These are phyloP conservation scores for Lacerta viridis DNA, from an alignment of 2,797 vertebrate species.

Conservation along the genomic window DNA sequence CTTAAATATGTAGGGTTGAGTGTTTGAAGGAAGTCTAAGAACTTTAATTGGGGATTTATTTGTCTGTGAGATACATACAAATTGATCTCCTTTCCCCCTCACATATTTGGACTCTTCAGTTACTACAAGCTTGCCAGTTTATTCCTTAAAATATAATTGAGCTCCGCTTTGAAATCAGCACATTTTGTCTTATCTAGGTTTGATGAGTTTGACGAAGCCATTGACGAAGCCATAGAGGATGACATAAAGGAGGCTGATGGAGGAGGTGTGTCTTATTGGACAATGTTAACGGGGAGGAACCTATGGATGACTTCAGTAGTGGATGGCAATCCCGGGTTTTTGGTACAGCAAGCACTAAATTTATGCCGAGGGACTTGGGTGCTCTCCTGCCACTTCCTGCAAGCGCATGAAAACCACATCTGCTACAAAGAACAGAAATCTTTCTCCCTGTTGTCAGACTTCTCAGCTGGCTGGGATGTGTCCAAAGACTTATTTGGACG, in stretches of 20 bases:
- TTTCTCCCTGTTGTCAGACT: background rate
- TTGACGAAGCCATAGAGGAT: conserved; percentile 97
- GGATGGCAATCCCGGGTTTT: background rate
- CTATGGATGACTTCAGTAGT: background rate
- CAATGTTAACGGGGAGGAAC: background rate
- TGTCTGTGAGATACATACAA: background rate
- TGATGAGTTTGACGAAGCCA: conserved; percentile 98
- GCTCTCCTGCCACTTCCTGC: background rate
- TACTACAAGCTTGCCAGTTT: background rate
- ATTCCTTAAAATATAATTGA: background rate
- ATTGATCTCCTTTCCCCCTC: background rate
- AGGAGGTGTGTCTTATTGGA: conserved; percentile 83
- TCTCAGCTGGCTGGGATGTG: background rate
- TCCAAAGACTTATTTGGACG: too few species aligned
- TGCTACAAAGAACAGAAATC: background rate
- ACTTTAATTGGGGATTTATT: background rate
- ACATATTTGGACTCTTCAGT: background rate
- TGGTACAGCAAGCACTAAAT: background rate
- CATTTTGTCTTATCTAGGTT: conserved; percentile 83
- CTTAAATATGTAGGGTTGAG: background rate
- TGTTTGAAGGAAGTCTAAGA: background rate
- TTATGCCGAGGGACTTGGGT: background rate
- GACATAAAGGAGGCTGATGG: conserved; percentile 91
- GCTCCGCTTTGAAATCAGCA: background rate
- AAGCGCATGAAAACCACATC: background rate